Evolutionary conservation across 2,888 invertebrate genomes (phyloP).

Genomic region (Drosophila lutescens): DNA sequence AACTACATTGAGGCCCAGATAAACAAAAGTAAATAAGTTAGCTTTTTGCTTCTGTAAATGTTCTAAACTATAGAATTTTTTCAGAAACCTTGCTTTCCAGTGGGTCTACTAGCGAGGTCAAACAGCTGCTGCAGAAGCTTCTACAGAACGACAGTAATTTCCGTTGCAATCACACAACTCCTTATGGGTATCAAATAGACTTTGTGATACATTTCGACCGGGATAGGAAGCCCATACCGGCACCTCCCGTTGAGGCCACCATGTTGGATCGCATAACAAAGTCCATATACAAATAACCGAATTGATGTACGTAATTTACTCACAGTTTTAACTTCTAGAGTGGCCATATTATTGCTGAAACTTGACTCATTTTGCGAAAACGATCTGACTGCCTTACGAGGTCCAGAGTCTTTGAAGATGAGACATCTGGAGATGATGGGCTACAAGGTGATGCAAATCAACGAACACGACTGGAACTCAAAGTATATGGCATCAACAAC

Average conservation of each 20-base stretch:
- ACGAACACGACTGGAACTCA: slow-evolving; percentile 86
- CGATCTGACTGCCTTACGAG: slow-evolving; percentile 85
- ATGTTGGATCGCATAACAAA: slow-evolving; percentile 83
- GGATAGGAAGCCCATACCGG: slow-evolving; percentile 70
- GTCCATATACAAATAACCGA: slow-evolving; percentile 45
- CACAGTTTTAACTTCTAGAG: slow-evolving; percentile 46
- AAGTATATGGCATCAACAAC: slow-evolving; percentile 85
- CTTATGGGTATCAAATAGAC: slow-evolving; percentile 84
- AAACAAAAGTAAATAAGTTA: slow-evolving; percentile 82
- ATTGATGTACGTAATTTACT: not conserved
- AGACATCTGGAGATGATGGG: slow-evolving; percentile 88
- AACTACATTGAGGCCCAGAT: slow-evolving; percentile 86
- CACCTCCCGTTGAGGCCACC: slow-evolving; percentile 73
- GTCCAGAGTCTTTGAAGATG: slow-evolving; percentile 85
- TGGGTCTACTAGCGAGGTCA: slow-evolving; percentile 74
- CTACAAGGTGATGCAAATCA: slow-evolving; percentile 86
- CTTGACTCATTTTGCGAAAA: slow-evolving; percentile 85
- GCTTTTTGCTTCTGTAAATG: not conserved
- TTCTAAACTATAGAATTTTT: not conserved
- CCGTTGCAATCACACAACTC: slow-evolving; percentile 83
- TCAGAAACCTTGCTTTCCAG: slow-evolving; percentile 58
- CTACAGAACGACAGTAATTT: slow-evolving; percentile 78
- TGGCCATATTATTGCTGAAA: slow-evolving; percentile 84
- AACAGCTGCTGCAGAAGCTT: slow-evolving; percentile 64
- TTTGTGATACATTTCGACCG: slow-evolving; percentile 84